A percentile compares a stretch with the other conserved stretches of the same genome.
Conservation (phyloP, 2,888 invertebrate genomes). For the Sussaba pulchella region DNA sequence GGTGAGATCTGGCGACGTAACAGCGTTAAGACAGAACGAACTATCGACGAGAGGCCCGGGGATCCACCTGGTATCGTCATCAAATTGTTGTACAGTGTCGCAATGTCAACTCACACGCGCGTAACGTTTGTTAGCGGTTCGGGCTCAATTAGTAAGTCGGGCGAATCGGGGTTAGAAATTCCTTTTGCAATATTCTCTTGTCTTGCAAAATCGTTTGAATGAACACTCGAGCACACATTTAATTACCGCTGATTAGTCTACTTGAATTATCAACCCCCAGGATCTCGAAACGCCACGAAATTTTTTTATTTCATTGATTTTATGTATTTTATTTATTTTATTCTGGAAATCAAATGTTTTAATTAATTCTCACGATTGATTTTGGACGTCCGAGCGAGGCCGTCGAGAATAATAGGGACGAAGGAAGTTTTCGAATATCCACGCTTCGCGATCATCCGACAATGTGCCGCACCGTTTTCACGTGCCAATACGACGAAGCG, state of each 20-base stretch:
- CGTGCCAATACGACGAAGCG: constrained; percentile 67
- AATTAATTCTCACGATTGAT: too few relatives aligned
- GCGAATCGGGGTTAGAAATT: constrained; percentile 74
- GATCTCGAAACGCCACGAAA: background rate
- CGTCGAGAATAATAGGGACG: too few relatives aligned
- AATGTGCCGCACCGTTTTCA: constrained; percentile 56
- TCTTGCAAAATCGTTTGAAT: constrained; percentile 28
- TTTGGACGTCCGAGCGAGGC: too few relatives aligned
- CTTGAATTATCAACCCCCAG: background rate
- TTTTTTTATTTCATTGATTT: background rate
- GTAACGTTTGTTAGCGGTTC: constrained; percentile 75
- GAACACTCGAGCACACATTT: constrained; percentile 1
- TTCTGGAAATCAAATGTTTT: too few relatives aligned
- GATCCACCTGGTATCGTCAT: constrained; percentile 24
- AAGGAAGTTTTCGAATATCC: too few relatives aligned
- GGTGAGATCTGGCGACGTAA: background rate
- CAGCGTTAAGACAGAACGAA: background rate
- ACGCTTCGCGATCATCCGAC: too few relatives aligned
- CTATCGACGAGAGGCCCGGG: background rate
- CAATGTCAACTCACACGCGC: constrained; percentile 44
- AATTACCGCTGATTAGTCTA: constrained; percentile 32
- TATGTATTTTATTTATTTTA: too few relatives aligned
- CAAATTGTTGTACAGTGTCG: constrained; percentile 32
- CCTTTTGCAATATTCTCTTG: constrained; percentile 60
- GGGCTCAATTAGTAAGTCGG: constrained; percentile 72